These are phyloP conservation scores for Brachionus plicatilis DNA, from an alignment of 1,140 invertebrate species.

Conservation along the genomic window DNA sequence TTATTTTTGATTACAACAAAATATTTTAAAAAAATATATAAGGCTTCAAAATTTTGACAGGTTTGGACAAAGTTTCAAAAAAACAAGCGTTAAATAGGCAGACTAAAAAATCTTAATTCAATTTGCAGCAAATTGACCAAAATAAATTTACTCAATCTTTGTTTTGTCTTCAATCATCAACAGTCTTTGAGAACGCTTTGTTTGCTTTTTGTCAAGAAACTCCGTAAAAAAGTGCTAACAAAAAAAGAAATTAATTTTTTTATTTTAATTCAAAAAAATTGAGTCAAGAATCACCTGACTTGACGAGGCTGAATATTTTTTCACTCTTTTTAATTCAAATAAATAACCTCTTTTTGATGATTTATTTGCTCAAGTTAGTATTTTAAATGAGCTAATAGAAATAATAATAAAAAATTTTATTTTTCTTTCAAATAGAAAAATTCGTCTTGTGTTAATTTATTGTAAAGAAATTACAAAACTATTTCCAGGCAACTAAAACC, in stretches of 20 bases:
- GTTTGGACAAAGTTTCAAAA: neutral
- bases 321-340: neutral
- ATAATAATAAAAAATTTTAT: neutral
- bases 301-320: neutral
- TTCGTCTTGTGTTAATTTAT: constrained; percentile 1
- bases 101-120: neutral
- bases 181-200: neutral
- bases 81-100: neutral
- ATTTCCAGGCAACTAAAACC: constrained; percentile 28
- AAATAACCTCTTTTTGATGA: neutral
- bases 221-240: neutral
- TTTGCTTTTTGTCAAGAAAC: neutral
- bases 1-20: neutral
- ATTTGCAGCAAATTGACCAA: constrained; percentile 24
- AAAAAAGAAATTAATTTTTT: neutral
- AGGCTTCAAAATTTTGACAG: neutral
- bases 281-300: neutral
- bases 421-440: neutral
- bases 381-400: neutral
- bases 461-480: neutral
- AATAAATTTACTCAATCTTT: neutral
- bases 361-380: neutral
- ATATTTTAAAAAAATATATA: neutral
- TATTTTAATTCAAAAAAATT: neutral
- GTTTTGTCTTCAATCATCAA: neutral